Evolutionary conservation across 2,797 vertebrate species (phyloP).

Genomic region (Pempheris klunzingeri): DNA sequence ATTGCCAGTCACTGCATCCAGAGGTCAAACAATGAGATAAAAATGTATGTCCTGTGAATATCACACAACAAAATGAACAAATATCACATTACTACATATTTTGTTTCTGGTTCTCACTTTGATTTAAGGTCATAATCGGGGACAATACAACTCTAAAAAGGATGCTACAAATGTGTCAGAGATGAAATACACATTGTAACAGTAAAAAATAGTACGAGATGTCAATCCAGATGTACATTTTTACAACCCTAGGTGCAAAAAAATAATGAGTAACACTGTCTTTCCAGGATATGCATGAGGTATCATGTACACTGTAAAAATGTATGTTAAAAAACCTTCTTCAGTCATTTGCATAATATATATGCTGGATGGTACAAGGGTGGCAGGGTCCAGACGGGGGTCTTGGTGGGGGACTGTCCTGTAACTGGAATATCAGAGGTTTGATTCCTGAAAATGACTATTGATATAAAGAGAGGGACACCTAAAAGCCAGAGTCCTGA

Average conservation of each 20-base stretch:
- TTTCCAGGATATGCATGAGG: background rate
- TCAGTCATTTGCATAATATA: background rate
- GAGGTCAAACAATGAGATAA: constrained; percentile 22
- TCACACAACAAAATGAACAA: constrained; percentile 25
- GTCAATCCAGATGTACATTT: constrained; percentile 22
- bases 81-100: constrained; percentile 42
- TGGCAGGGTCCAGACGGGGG: background rate
- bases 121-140: background rate
- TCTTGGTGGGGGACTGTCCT: background rate
- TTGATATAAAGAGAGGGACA: background rate
- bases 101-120: background rate
- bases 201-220: constrained; percentile 37
- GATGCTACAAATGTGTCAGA: constrained; percentile 4
- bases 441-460: background rate
- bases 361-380: background rate
- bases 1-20: constrained; percentile 32
- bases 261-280: background rate
- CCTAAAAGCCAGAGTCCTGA: background rate
- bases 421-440: background rate
- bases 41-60: constrained; percentile 1
- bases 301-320: background rate
- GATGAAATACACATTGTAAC: background rate
- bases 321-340: background rate
- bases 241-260: constrained; percentile 1
- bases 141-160: constrained; percentile 4